phyloP scores from a whole-genome alignment of 2,888 invertebrate genomes.

The Nymphalis c-album region DNA sequence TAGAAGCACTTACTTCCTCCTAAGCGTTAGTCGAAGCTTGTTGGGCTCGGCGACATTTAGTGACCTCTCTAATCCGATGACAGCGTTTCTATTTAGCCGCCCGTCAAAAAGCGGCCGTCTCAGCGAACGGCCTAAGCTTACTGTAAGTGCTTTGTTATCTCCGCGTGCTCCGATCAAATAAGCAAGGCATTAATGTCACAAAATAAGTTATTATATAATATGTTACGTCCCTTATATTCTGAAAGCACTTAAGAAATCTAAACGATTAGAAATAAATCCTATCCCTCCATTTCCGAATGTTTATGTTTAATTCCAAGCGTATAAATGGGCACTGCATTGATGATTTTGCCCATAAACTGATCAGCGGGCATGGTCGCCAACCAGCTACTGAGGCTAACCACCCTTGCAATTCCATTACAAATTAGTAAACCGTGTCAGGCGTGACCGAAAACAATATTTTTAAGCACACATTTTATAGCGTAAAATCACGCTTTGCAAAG shows the following conservation, averaged over 20 bases:
- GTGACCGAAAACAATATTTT: slow-evolving; percentile 58
- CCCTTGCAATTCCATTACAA: slow-evolving; percentile 58
- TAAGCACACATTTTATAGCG: slow-evolving; percentile 70
- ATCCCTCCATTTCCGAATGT: slow-evolving; percentile 59
- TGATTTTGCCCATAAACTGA: slow-evolving; percentile 49
- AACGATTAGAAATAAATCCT: slow-evolving; percentile 55
- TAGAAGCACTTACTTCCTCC: slow-evolving; percentile 77
- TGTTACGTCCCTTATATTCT: slow-evolving; percentile 66
- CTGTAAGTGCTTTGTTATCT: slow-evolving; percentile 82
- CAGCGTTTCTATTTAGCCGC: slow-evolving; percentile 73
- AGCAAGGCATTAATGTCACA: slow-evolving; percentile 80
- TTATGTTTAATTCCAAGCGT: slow-evolving; percentile 64
- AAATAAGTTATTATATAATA: slow-evolving; percentile 59
- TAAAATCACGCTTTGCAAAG: slow-evolving; percentile 77
- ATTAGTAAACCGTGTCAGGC: slow-evolving; percentile 77
- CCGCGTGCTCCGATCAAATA: slow-evolving; percentile 77
- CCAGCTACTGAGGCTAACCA: slow-evolving; percentile 58
- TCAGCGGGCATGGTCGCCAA: slow-evolving; percentile 74
- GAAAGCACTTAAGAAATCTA: slow-evolving; percentile 68
- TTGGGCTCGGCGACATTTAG: slow-evolving; percentile 75
- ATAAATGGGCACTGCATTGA: slow-evolving; percentile 58
- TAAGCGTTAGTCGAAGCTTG: slow-evolving; percentile 82
- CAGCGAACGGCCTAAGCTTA: slow-evolving; percentile 77
- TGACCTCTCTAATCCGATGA: slow-evolving; percentile 69
- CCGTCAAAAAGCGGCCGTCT: slow-evolving; percentile 75